Evolutionary conservation across 2,797 vertebrate species (phyloP), one percentile per base, ranked within the genome.

Genomic region (Poeciliopsis paucimaculata): DNA sequence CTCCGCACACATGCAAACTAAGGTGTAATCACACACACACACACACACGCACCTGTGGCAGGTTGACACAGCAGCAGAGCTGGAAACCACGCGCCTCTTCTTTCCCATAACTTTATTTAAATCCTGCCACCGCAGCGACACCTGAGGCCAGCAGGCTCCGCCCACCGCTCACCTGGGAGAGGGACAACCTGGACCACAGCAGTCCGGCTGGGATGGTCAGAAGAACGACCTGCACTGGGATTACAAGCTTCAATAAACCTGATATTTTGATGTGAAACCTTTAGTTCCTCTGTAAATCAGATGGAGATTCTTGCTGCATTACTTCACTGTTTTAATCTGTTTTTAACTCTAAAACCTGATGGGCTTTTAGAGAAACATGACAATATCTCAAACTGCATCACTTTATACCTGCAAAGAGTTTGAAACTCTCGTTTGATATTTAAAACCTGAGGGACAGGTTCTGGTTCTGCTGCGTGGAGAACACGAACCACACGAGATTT

Each of bases 21-120:
- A 77, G 26, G 11, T 28, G 7, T 16, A 46, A 71, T 43, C 71
- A 1, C 39, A 64, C 60, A 72, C 73, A 75, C 90, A 90, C 89
- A 45, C 47, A 34, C 71, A 53, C 62, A 75, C 71, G 74, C 90
- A 90, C 89, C 90, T 90, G 90, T 89, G 84, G 84, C 46, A 8
- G 36, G 64, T 43, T 51, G 88, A 82, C 81, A 75, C 85, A 77
- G 68, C 80, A 47, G 74, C 36, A 23, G 64, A 66, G 1, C 64
- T 41, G 16, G 60, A 66, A 23, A 31, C 16, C 46, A 51, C 46
- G 18, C 34, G 7, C 68, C 76, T 2, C 43, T 13, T 31, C 0
- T 23, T 75, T 41, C 11, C 31, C n/a, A 8, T 15, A 23, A 1
- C 28, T 55, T 53, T 74, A n/a, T 64, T 64, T n/a, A 71, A 46